These are phyloP conservation scores for Musca domestica DNA, from an alignment of 1,140 invertebrate genomes.

Conservation along the genomic window DNA sequence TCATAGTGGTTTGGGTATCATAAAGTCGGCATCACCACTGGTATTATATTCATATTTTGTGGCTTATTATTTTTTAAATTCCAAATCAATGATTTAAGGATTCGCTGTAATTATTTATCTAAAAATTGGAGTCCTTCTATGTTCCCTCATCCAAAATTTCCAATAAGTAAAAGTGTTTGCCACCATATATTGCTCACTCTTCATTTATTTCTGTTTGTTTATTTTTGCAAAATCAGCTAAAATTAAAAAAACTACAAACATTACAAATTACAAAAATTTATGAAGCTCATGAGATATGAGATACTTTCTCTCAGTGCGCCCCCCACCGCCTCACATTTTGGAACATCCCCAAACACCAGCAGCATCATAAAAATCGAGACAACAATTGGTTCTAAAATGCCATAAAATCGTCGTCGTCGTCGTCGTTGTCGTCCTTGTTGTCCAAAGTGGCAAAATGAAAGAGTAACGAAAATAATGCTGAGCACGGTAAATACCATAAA, in stretches of 20 bases:
- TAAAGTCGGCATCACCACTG: too few species aligned
- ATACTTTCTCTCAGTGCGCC: background rate
- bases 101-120: too few species aligned
- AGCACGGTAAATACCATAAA: background rate
- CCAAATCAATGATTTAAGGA: too few species aligned
- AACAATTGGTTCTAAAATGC: too few species aligned
- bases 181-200: background rate
- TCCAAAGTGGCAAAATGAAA: background rate
- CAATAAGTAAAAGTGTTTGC: too few species aligned
- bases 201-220: background rate
- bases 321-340: background rate
- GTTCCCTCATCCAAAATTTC: too few species aligned
- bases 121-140: too few species aligned
- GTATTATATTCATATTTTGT: too few species aligned
- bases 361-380: background rate
- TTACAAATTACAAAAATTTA: conserved; percentile 20
- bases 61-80: too few species aligned
- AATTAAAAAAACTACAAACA: conserved; percentile 11
- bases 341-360: background rate
- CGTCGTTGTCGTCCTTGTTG: background rate
- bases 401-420: too few species aligned
- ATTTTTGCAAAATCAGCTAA: conserved; percentile 17
- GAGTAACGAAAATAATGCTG: background rate
- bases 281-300: conserved; percentile 11
- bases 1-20: too few species aligned